Percentiles rank a stretch among this genome's conserved stretches.
phyloP scores from a whole-genome alignment of 2,888 invertebrate species.

The Leucoma salicis region DNA sequence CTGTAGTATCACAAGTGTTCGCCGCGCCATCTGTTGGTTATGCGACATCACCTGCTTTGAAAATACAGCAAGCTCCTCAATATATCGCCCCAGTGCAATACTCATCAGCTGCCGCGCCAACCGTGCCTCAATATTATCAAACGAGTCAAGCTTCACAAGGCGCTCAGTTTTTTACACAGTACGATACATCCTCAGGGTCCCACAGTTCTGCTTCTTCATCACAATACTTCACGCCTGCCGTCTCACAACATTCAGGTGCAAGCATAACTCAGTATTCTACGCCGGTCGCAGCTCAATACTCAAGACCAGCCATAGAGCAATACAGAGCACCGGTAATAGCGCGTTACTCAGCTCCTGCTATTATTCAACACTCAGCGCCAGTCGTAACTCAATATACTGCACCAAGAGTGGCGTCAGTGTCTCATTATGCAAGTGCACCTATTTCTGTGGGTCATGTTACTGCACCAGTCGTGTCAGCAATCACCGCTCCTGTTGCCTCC shows the following conservation, averaged over 20 bases:
- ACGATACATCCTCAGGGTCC: slow-evolving; percentile 32
- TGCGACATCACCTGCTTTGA: slow-evolving; percentile 59
- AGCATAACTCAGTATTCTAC: slow-evolving; percentile 30
- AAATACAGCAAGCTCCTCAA: slow-evolving; percentile 44
- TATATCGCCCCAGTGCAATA: slow-evolving; percentile 36
- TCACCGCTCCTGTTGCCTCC: slow-evolving; percentile 32
- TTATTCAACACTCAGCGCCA: slow-evolving; percentile 43
- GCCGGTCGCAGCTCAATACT: slow-evolving; percentile 24
- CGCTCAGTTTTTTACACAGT: slow-evolving; percentile 40
- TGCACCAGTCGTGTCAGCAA: slow-evolving; percentile 12
- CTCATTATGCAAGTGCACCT: slow-evolving; percentile 33
- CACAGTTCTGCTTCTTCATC: slow-evolving; percentile 35
- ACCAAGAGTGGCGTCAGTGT: slow-evolving; percentile 31
- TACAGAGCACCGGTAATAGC: slow-evolving; percentile 16
- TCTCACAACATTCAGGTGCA: slow-evolving; percentile 22
- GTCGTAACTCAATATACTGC: slow-evolving; percentile 38
- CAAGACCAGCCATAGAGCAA: slow-evolving; percentile 12
- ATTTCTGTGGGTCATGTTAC: slow-evolving; percentile 28
- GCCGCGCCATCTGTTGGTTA: slow-evolving; percentile 64
- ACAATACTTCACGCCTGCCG: slow-evolving; percentile 39
- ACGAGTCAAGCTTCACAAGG: slow-evolving; percentile 29
- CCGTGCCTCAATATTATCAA: slow-evolving; percentile 47
- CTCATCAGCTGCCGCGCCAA: slow-evolving; percentile 29
- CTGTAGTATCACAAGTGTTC: slow-evolving; percentile 72
- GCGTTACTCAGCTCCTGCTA: slow-evolving; percentile 40